These are phyloP conservation scores for Drosophila leonis DNA, from an alignment of 2,888 invertebrate species.

Conservation along the genomic window DNA sequence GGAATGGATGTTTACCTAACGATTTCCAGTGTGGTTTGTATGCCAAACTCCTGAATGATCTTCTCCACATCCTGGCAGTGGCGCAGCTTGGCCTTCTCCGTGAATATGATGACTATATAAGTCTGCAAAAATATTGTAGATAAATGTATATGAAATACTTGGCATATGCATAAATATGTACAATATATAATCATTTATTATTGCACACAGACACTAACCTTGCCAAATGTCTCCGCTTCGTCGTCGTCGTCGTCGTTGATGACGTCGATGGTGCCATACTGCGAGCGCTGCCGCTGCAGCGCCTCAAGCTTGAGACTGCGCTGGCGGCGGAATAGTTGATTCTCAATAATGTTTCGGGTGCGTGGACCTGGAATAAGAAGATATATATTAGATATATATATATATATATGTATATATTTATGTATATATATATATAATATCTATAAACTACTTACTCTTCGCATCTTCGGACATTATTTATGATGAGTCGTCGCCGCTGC, in stretches of 20 bases:
- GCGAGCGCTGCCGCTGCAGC: conserved; percentile 67
- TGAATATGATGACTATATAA: conserved; percentile 84
- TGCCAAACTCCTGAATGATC: conserved; percentile 83
- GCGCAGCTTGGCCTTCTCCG: conserved; percentile 82
- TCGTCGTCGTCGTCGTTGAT: conserved; percentile 33
- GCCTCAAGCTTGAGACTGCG: conserved; percentile 79
- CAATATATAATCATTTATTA: not conserved
- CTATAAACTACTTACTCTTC: conserved; percentile 59
- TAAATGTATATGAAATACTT: not conserved
- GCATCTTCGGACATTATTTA: conserved; percentile 74
- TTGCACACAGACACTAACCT: conserved; percentile 61
- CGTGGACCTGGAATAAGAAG: conserved; percentile 63
- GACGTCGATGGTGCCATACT: conserved; percentile 54
- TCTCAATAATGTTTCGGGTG: conserved; percentile 82
- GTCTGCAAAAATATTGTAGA: conserved; percentile 77
- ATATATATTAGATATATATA: not conserved
- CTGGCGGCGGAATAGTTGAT: conserved; percentile 83
- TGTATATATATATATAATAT: not conserved
- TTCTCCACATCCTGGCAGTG: conserved; percentile 84
- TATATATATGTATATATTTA: not conserved
- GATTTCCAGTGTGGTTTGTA: conserved; percentile 83
- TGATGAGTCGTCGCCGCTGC: conserved; percentile 60
- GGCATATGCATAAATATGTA: not conserved
- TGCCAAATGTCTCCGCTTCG: conserved; percentile 56
- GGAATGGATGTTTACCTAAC: conserved; percentile 67